Conservation (phyloP, 2,888 invertebrate genomes). For the Tortricodes alternella region DNA sequence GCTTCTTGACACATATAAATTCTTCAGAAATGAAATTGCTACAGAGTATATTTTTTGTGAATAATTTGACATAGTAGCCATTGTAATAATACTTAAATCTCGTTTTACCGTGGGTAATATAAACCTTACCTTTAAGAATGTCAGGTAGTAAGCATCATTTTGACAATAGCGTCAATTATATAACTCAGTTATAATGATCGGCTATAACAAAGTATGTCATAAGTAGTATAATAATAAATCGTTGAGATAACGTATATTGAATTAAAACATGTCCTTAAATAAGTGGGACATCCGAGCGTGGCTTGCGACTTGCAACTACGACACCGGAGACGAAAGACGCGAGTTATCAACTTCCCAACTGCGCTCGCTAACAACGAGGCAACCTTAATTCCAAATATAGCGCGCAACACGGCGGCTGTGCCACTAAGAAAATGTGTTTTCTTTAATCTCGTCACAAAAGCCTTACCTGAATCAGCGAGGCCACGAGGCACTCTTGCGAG, state of each 20-base stretch:
- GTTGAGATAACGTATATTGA: slow-evolving; percentile 7
- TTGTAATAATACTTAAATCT: too few species aligned
- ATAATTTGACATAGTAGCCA: not conserved
- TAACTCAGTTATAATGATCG: too few species aligned
- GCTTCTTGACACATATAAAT: not conserved
- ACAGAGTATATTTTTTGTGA: not conserved
- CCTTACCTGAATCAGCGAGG: slow-evolving; percentile 77
- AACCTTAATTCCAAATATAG: slow-evolving; percentile 73
- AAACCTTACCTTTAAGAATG: too few species aligned
- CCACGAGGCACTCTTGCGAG: slow-evolving; percentile 68
- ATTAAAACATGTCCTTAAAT: slow-evolving; percentile 13
- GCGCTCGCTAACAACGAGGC: slow-evolving; percentile 36
- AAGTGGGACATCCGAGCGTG: slow-evolving; percentile 19
- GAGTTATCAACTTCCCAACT: slow-evolving; percentile 37
- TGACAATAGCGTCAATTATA: too few species aligned
- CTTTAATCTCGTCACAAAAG: slow-evolving; percentile 82
- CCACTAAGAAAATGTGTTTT: slow-evolving; percentile 72
- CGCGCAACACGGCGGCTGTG: slow-evolving; percentile 52
- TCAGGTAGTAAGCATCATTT: too few species aligned
- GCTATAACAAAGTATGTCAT: too few species aligned
- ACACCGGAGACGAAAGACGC: slow-evolving; percentile 27
- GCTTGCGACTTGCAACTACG: slow-evolving; percentile 24
- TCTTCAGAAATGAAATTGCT: not conserved
- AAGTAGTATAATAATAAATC: too few species aligned
- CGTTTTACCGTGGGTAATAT: too few species aligned